Conservation (phyloP, 2,113 vertebrate genomes). For the Nibea albiflora region DNA sequence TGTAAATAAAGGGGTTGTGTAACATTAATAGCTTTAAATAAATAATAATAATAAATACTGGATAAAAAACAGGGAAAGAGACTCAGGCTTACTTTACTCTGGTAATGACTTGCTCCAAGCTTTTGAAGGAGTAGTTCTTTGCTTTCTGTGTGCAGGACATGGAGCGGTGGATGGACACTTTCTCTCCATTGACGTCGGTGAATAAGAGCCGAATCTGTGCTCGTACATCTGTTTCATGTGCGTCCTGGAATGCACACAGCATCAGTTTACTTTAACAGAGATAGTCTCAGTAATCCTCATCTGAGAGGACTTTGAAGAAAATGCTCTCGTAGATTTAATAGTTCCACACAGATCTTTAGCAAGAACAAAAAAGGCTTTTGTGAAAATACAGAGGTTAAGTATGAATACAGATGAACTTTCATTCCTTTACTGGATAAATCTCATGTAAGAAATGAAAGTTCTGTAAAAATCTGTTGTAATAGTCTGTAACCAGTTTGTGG, state of each 20-base stretch:
- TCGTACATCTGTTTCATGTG: slow-evolving; percentile 95
- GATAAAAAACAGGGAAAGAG: neutral
- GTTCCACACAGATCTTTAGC: neutral
- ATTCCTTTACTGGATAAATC: neutral
- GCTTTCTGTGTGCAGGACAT: slow-evolving; percentile 96
- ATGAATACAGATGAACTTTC: neutral
- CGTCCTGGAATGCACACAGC: slow-evolving; percentile 84
- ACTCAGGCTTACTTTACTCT: slow-evolving; percentile 87
- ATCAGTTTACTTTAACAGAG: neutral
- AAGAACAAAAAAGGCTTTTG: neutral
- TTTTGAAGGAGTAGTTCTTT: slow-evolving; percentile 93
- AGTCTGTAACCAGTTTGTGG: neutral
- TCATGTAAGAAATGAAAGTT: neutral
- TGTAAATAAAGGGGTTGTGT: neutral
- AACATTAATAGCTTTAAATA: neutral
- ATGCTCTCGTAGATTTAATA: neutral
- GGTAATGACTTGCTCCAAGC: slow-evolving; percentile 93
- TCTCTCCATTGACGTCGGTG: slow-evolving; percentile 90
- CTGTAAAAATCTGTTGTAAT: too few species aligned
- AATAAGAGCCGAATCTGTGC: slow-evolving; percentile 96
- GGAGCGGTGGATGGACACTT: slow-evolving; percentile 91
- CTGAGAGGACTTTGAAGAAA: neutral
- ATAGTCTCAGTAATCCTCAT: neutral
- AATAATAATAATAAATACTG: neutral
- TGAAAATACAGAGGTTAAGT: neutral